Base-by-base conservation (phyloP, 2,113 vertebrate species). In the Tenrec ecaudatus region DNA sequence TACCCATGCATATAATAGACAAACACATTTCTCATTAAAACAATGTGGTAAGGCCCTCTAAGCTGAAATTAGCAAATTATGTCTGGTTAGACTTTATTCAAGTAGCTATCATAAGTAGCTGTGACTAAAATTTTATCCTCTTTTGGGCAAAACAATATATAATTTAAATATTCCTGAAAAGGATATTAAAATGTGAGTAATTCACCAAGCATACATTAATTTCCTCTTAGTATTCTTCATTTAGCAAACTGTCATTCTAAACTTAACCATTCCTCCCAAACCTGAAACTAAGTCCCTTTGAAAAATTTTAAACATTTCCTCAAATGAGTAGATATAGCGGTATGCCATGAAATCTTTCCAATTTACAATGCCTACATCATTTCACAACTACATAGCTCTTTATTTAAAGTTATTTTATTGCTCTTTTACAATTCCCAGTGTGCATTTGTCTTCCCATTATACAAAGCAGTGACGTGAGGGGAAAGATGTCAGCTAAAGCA, bases 341-440 rank as follows among this genome's bases (percentile, higher is more conserved):
- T 89, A 62, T 96, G 76, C 83, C 73, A 90, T 89, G 92, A 87
- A 96, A 58, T 25, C 93, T 85, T 94, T 40, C 95, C 82, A 36
- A 69, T 76, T 88, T 79, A 6, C 29, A 82, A 53, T 60, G 12
- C 57, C 82, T 71, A 53, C 82, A 38, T 66, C 85, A 94, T 53
- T 97, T 92, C 31, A 57, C 93, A 53, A 80, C 36, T 95, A 64
- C 57, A 43, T 58, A 79, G 93, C 85, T 90, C 77, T 96, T 95
- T 91, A 94, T 88, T 94, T 94, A 92, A 58, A 93, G 81, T 57
- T 82, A 96, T 83, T 96, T 96, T 96, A 95, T 96, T 95, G 76
- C 88, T 19, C 87, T 90, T 94, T 92, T 90, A 92, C 77, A 93
- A 91, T 95, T 95, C 96, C 60, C 73, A 86, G 15, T 16, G 31